Base-by-base conservation (phyloP, 2,797 vertebrate genomes). In the Micrastur ruficollis region DNA sequence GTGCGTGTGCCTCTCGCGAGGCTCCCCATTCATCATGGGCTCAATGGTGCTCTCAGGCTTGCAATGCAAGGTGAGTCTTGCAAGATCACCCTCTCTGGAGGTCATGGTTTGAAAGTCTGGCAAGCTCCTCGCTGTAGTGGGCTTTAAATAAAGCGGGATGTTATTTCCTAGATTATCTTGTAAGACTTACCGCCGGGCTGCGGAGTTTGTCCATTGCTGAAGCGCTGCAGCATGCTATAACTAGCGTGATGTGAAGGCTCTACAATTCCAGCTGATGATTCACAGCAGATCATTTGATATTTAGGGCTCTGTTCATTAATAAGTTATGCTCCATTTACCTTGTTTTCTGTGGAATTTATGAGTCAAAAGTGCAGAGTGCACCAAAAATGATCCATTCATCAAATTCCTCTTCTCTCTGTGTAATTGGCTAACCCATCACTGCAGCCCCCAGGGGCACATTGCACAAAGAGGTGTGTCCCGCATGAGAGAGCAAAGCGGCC, bases 301-400 rank as follows among this genome's bases (percentile, higher is more conserved):
- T 97, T 97, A 96, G 95, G 96, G 88, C 93, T 95, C 96, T 95
- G 90, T 76, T 97, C 96, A 97, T 97, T 97, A 97, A 97, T 96
- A 97, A 97, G 95, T 96, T 94, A 97, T 95, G 96, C 97, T 96
- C 96, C 94, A 95, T 97, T 97, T 97, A 97, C 94, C 95, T 96
- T 95, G 96, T 95, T 97, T 98, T 97, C 94, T 14, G 58, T 66
- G 92, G 89, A 94, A 97, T 98, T 97, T 97, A 98, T 97, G 97
- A 96, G 93, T 97, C 89, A 92, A 94, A 97, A 96, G 95, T 95
- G 95, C 97, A 94, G 95, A 97, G 94, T 95, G 90, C 93, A 93
- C 96, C 95, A 93, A 97, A 97, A 97, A 65, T 4, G 73, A 94
- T 61, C 90, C 89, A 97, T 98, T 95, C 83, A 92, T 98, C 96